Base-by-base conservation (phyloP, 2,888 invertebrate genomes). In the Acrocera orbiculus region DNA sequence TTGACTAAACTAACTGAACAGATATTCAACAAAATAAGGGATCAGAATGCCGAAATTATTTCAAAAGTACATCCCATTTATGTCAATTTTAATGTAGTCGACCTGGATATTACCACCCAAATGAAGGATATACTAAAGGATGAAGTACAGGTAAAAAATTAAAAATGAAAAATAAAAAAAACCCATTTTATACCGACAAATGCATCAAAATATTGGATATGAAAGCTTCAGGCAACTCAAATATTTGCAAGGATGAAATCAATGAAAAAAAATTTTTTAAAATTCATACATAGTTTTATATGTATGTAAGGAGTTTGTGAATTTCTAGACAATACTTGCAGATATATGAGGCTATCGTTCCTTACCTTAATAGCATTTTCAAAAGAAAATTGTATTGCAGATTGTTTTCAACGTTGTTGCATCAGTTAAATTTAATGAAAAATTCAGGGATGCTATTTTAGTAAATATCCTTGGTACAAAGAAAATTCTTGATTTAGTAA, bases 41-140 rank as follows among this genome's bases (percentile, higher is more conserved):
- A 50, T 3, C 57, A 63, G 32, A 47, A 54, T 17, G 66, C 69
- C 1, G 52, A 56, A 11, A 45, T 52, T 24, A 52, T 68, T 33
- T 46, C 56, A 16, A 76, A 76, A 53, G 53, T 77, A 35, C 59
- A 66, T 37, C 65, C 70, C 4, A 59, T 77, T 28, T 49, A 48
- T 37, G 69, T 67, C n/a, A 64, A 71, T 51, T 59, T 61, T 25
- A 52, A 52, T 28, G 47, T 54, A 30, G 59, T 63, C 30, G 63
- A 63, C 34, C 53, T 73, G 39, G 66, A 63, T 40, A 51, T 67
- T 35, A 44, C 54, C 19, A 40, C 50, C 19, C 41, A 52, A 25
- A 64, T 64, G 42, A 56, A 62, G 40, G 53, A 52, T 35, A 44
- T 58, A 39, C 46, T 67, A 32, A 56, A 56, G 39, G 55, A 61